Base-by-base conservation (phyloP, 2,113 vertebrate genomes). In the Rhinopithecus roxellana region DNA sequence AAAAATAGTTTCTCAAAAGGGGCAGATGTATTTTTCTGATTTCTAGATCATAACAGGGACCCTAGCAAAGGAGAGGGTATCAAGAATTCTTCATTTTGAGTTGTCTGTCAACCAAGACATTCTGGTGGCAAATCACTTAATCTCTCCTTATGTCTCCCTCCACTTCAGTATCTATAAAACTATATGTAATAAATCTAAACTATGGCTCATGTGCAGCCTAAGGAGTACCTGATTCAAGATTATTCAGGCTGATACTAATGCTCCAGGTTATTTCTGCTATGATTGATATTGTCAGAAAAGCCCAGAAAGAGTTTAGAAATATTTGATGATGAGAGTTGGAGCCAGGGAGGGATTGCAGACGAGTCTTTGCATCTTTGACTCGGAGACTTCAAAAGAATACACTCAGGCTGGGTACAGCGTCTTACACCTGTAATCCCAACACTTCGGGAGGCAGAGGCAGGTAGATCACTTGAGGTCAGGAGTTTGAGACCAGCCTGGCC, bases 211-310 rank as follows among this genome's bases (percentile, higher is more conserved):
- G 22, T 40, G 70, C 48, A 90, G 43, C 92, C 69, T 78, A 59
- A 84, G n/a, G 17, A 75, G 69, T 55, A 20, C 12, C 84, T 90
- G 91, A 93, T 59, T 93, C 77, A 75, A 93, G 72, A 38, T 74
- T 59, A 75, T 13, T 18, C 18, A 72, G 30, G 38, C 30, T 69
- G 38, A 84, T 38, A 70, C 48, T 70, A 50, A 80, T 72, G 74
- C 8, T 74, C 32, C 40, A 43, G 17, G 40, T 50, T 95, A 87
- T 95, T 77, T 89, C 69, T 77, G 9, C 25, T 75, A 23, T 70
- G 45, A 32, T 48, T 96, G 40, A 77, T 72, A 72, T 13, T 84
- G 88, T 95, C 57, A 82, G 84, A 89, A 94, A 96, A 79, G 40
- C 27, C 59, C 40, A 61, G 72, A 2, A 11, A 67, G 79, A 50